phyloP scores from a whole-genome alignment of 2,113 vertebrate genomes.

The Tachycineta bicolor region DNA sequence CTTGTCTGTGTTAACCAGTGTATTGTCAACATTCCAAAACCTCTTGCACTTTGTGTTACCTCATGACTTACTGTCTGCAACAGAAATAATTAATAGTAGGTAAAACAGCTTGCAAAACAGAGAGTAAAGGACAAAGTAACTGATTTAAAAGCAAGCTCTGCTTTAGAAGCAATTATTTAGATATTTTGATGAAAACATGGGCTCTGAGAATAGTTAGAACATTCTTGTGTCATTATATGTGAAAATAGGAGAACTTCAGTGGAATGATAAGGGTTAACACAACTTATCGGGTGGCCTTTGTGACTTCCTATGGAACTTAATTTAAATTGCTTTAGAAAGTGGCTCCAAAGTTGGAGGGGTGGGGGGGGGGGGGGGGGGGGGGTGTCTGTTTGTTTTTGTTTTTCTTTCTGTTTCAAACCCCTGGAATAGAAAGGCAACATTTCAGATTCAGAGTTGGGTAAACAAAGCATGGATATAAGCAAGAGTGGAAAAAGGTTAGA shows the following conservation, averaged over 20 bases:
- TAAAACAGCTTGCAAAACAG: not conserved
- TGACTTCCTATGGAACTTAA: not conserved
- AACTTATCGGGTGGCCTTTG: not conserved
- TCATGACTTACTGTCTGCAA: not conserved
- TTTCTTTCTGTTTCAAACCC: not conserved
- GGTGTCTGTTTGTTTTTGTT: not conserved
- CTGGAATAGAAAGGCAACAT: not conserved
- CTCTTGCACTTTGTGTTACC: not conserved
- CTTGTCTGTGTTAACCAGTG: not conserved
- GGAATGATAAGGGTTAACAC: not conserved
- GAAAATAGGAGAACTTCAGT: not conserved
- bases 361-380: too few species aligned
- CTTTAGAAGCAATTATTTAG: not conserved
- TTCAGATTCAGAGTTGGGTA: not conserved
- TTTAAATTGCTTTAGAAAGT: not conserved
- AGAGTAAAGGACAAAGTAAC: not conserved
- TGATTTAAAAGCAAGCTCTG: not conserved
- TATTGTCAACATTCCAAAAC: not conserved
- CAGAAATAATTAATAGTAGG: not conserved
- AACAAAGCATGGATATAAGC: accelerated
- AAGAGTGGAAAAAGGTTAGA: not conserved
- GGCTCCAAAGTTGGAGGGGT: not conserved
- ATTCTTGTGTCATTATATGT: not conserved
- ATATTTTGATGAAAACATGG: not conserved
- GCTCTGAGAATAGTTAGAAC: not conserved